Percentiles rank a stretch among this genome's conserved stretches.
Conservation (phyloP, 2,888 invertebrate genomes). For the Drosophila nr. perissopoda region DNA sequence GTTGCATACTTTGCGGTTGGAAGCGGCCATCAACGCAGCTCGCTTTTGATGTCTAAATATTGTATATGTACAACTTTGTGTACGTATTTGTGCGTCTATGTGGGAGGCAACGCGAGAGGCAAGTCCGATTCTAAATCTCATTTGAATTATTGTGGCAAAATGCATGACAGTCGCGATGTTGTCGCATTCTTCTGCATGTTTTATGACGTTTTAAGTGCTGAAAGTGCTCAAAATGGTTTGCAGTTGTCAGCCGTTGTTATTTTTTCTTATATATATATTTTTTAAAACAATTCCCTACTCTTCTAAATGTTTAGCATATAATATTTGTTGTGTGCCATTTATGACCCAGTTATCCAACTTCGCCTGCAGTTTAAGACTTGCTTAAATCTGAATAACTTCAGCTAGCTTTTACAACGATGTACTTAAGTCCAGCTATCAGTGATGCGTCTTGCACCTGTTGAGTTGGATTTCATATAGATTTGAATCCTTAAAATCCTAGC, state of each 20-base stretch:
- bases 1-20: constrained; percentile 82
- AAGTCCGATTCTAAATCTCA: constrained; percentile 79
- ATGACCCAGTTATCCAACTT: constrained; percentile 54
- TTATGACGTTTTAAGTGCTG: constrained; percentile 72
- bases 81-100: constrained; percentile 7
- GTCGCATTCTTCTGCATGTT: constrained; percentile 67
- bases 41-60: neutral
- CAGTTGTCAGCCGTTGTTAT: constrained; percentile 55
- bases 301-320: constrained; percentile 8
- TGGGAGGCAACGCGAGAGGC: neutral
- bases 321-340: constrained; percentile 31
- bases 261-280: neutral
- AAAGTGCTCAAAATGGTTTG: constrained; percentile 59
- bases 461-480: neutral
- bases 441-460: neutral
- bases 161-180: constrained; percentile 69
- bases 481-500: neutral
- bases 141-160: constrained; percentile 82
- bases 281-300: neutral
- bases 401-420: neutral
- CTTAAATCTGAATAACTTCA: neutral
- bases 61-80: neutral
- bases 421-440: neutral
- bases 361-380: constrained; percentile 40
- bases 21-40: constrained; percentile 60